Evolutionary conservation across 2,113 vertebrate genomes (phyloP).

Genomic region (Prinia subflava): DNA sequence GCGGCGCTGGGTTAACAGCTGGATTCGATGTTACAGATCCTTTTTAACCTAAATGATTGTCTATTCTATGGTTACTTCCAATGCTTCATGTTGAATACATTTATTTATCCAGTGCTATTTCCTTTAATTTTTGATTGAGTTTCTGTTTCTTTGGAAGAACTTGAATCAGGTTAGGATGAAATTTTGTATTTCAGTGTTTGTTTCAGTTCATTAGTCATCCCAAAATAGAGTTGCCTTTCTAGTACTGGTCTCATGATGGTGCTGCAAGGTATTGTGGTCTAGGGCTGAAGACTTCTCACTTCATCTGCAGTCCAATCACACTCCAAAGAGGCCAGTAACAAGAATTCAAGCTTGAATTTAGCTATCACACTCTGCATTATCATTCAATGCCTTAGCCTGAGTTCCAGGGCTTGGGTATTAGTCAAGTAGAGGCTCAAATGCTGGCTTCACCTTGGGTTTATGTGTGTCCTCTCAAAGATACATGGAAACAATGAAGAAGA

Average conservation of each 20-base stretch:
- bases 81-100: neutral
- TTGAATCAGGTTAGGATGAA: neutral
- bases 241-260: neutral
- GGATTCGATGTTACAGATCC: neutral
- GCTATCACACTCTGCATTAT: fast-evolving
- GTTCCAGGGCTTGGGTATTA: neutral
- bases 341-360: neutral
- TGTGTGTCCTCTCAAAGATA: neutral
- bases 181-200: neutral
- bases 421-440: neutral
- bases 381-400: neutral
- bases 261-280: neutral
- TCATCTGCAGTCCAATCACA: neutral
- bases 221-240: neutral
- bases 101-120: neutral
- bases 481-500: neutral
- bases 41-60: neutral
- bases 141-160: neutral
- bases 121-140: neutral
- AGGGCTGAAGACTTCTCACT: neutral
- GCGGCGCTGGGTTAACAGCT: neutral
- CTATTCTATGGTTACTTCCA: neutral
- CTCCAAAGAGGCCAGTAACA: neutral
- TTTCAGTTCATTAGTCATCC: neutral
- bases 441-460: neutral